Base-by-base conservation (phyloP, 2,888 invertebrate species). In the Drosophila histrio region DNA sequence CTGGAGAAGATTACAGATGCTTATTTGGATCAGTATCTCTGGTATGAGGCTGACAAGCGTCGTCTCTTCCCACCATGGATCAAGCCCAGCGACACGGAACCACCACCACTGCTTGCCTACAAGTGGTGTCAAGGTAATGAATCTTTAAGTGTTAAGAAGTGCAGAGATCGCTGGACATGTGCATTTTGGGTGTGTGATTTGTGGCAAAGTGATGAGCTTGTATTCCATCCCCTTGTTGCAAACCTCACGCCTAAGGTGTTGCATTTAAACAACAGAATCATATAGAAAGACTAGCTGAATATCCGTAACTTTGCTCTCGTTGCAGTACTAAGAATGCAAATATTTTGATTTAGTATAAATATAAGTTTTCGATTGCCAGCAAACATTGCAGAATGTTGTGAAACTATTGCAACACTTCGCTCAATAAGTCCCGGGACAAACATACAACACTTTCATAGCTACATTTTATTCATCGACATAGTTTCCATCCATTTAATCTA, bases 1-100 rank as follows among this genome's bases (percentile, higher is more conserved):
- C 92, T 99, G 57, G 99, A 99, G 92, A 99, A 99, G 93, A 99
- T 99, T 70, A 99, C 99, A 0, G 99, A 99, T 91, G 99, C 99
- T 0, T 99, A 99, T 92, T 93, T 99, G 59, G 99, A 99, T 93
- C 99, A 99, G 92, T 99, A 99, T 92, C 93, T 99, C 49, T 99
- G 99, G 99, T 98, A 98, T 90, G 99, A 99, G 92, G 99, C 99
- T 0, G 99, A 99, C 92, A 99, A 99, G 90, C 93, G 99, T 9
- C 93, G 98, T 7, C 93, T 99, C 11, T 97, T 99, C 91, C 99
- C 99, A 41, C 98, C 98, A 0, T 99, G 99, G 99, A 98, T 99
- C 44, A 99, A 99, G 91, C 99, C 99, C 0, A 98, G 98, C 1
- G 99, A 99, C 90, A 97, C 98, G 0, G 99, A 99, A 92, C 99